Percentiles rank a stretch among this genome's conserved stretches.
phyloP scores from a whole-genome alignment of 2,797 vertebrate species.

The Sebastes cheni region DNA sequence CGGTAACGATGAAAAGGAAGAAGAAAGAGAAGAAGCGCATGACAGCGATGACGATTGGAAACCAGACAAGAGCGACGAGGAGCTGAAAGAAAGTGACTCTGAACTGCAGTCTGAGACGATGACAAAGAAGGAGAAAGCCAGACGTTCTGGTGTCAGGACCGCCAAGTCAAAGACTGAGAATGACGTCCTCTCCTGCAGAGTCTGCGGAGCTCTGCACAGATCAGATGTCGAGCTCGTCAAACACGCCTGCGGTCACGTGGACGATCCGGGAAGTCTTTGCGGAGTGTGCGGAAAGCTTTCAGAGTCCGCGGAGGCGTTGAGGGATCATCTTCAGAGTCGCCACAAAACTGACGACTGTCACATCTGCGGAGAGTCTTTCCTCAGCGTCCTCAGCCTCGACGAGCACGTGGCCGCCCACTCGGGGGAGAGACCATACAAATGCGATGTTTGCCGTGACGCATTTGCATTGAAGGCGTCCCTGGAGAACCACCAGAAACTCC shows the following conservation, averaged over 20 bases:
- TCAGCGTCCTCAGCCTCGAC: neutral
- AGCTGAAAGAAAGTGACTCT: neutral
- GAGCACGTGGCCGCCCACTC: constrained; percentile 27
- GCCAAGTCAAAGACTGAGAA: neutral
- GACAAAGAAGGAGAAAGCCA: neutral
- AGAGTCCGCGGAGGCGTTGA: neutral
- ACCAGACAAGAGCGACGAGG: neutral
- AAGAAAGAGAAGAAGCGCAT: neutral
- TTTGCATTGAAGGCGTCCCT: neutral
- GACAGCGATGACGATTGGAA: constrained; percentile 5
- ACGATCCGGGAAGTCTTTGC: constrained; percentile 20
- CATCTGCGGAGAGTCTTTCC: constrained; percentile 29
- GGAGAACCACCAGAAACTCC: constrained; percentile 18
- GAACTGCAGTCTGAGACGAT: neutral
- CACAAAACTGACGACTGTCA: constrained; percentile 18
- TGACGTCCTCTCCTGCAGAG: constrained; percentile 5
- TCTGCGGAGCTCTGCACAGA: constrained; percentile 16
- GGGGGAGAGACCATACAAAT: neutral
- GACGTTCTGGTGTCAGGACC: accelerated
- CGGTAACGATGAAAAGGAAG: neutral
- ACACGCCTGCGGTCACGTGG: constrained; percentile 44
- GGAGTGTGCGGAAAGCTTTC: constrained; percentile 43
- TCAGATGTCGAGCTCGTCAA: neutral
- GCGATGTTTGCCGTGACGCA: neutral
- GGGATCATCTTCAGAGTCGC: constrained; percentile 19